phyloP scores from a whole-genome alignment of 1,140 invertebrate species.

The Coenobita brevimanus region DNA sequence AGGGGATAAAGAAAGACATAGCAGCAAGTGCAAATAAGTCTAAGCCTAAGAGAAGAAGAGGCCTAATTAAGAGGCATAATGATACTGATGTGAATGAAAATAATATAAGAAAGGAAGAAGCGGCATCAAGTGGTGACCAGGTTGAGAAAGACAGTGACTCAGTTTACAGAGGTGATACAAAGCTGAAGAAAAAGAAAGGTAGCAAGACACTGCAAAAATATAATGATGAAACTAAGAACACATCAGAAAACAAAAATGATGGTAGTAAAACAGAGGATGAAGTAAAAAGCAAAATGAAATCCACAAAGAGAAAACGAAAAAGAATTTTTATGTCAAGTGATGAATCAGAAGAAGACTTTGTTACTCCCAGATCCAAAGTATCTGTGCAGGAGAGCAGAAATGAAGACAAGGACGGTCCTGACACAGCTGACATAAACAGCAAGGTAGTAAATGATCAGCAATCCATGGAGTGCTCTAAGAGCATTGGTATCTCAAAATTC shows the following conservation, averaged over 20 bases:
- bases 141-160: no score
- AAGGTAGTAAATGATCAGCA: neutral
- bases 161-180: no score
- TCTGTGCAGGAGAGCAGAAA: neutral
- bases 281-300: no score
- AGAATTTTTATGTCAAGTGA: no score
- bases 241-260: neutral
- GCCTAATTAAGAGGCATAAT: neutral
- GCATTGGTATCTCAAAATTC: constrained; percentile 15
- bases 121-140: neutral
- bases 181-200: neutral
- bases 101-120: neutral
- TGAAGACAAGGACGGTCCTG: neutral
- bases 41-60: no score
- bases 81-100: neutral
- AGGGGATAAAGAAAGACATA: no score
- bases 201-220: neutral
- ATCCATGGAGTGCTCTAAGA: neutral
- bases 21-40: no score
- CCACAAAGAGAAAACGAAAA: no score
- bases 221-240: neutral
- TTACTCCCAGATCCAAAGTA: neutral
- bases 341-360: no score
- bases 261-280: neutral
- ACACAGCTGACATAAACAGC: neutral